Evolutionary conservation across 2,888 invertebrate genomes (phyloP).

Genomic region (Byasa hedistus): DNA sequence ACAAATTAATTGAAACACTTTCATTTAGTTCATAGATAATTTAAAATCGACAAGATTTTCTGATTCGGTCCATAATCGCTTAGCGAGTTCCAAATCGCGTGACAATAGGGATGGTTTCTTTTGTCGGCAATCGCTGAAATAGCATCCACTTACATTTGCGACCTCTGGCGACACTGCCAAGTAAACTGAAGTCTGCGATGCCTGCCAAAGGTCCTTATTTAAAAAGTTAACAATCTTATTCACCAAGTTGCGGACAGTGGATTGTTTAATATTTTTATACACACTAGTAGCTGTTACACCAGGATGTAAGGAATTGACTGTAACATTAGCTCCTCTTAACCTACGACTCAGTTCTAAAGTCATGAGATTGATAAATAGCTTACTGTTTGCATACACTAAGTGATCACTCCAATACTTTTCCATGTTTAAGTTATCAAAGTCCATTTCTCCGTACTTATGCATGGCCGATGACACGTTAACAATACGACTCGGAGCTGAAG

Average conservation of each 20-base stretch:
- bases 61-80: constrained; percentile 83
- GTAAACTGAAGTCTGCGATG: constrained; percentile 83
- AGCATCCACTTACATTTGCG: constrained; percentile 81
- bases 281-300: constrained; percentile 81
- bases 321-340: constrained; percentile 76
- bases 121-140: constrained; percentile 81
- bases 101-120: constrained; percentile 72
- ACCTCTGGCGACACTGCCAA: constrained; percentile 79
- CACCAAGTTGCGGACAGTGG: constrained; percentile 52
- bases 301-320: constrained; percentile 82
- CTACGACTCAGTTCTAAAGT: constrained; percentile 71
- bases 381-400: constrained; percentile 42
- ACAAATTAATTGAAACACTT: constrained; percentile 14
- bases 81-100: constrained; percentile 74
- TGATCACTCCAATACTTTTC: constrained; percentile 31
- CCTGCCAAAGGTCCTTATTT: constrained; percentile 82
- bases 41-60: constrained; percentile 68
- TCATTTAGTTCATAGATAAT: constrained; percentile 4
- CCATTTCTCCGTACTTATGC: constrained; percentile 44
- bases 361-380: constrained; percentile 79
- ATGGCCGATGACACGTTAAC: constrained; percentile 75
- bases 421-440: constrained; percentile 32
- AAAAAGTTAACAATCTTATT: constrained; percentile 51
- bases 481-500: constrained; percentile 70
- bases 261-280: constrained; percentile 80